A percentile compares a stretch with the other conserved stretches of the same genome.
Evolutionary conservation across 2,797 vertebrate species (phyloP).

Genomic region (Tragopan temminckii): DNA sequence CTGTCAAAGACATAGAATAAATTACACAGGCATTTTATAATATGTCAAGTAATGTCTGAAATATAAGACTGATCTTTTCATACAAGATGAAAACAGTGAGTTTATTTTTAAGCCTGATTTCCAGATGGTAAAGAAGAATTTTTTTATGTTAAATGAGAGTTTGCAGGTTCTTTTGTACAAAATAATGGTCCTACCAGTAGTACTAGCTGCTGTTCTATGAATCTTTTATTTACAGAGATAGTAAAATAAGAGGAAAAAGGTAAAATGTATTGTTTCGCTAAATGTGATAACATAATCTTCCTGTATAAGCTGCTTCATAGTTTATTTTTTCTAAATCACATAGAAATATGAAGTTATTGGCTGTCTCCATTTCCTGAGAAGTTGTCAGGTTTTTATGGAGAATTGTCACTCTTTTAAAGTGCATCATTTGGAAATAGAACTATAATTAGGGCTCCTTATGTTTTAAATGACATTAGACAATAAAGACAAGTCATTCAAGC

Average conservation of each 20-base stretch:
- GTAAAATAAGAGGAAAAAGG: background rate
- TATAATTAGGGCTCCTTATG: conserved; percentile 61
- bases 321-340: background rate
- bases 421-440: conserved; percentile 31
- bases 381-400: conserved; percentile 36
- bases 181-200: background rate
- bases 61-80: background rate
- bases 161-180: background rate
- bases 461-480: conserved; percentile 42
- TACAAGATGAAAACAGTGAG: background rate
- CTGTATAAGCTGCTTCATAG: background rate
- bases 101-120: conserved; percentile 4
- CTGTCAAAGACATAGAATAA: background rate
- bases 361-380: background rate
- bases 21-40: background rate
- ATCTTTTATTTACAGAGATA: background rate
- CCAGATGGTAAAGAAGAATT: conserved; percentile 29
- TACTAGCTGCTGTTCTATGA: background rate
- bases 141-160: background rate
- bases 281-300: background rate
- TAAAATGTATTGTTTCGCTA: background rate
- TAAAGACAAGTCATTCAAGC: conserved; percentile 43
- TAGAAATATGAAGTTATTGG: conserved; percentile 22
- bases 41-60: background rate
- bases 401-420: conserved; percentile 37